phyloP scores from a whole-genome alignment of 2,113 vertebrate species.

The Cyanoramphus novaezelandiae region DNA sequence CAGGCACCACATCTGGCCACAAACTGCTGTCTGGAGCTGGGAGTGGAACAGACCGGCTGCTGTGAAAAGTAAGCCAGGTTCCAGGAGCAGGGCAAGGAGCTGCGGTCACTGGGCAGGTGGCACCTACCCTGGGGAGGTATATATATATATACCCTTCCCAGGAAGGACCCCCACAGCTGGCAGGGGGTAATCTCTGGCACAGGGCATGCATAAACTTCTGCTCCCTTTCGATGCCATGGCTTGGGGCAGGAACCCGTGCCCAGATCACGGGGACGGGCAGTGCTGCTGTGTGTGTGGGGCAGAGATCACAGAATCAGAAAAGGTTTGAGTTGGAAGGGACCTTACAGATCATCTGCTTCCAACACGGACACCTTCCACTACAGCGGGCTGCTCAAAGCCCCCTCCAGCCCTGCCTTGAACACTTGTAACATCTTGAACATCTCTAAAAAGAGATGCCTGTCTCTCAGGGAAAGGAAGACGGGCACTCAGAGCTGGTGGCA shows the following conservation, averaged over 20 bases:
- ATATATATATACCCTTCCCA: background rate
- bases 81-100: background rate
- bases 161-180: background rate
- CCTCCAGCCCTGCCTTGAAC: background rate
- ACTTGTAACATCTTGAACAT: background rate
- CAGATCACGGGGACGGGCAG: background rate
- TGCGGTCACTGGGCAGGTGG: background rate
- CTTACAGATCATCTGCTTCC: background rate
- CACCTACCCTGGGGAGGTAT: background rate
- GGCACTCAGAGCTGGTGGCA: background rate
- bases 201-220: background rate
- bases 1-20: background rate
- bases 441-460: background rate
- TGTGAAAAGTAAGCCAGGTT: rapidly evolving
- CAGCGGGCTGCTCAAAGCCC: background rate
- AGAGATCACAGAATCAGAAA: background rate
- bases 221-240: background rate
- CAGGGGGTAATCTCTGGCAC: background rate
- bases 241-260: background rate
- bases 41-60: background rate
- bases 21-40: background rate
- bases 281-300: background rate
- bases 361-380: background rate
- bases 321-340: background rate
- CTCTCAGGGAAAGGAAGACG: background rate